Base-by-base conservation (phyloP, 2,797 vertebrate species). In the Spinus pinus region DNA sequence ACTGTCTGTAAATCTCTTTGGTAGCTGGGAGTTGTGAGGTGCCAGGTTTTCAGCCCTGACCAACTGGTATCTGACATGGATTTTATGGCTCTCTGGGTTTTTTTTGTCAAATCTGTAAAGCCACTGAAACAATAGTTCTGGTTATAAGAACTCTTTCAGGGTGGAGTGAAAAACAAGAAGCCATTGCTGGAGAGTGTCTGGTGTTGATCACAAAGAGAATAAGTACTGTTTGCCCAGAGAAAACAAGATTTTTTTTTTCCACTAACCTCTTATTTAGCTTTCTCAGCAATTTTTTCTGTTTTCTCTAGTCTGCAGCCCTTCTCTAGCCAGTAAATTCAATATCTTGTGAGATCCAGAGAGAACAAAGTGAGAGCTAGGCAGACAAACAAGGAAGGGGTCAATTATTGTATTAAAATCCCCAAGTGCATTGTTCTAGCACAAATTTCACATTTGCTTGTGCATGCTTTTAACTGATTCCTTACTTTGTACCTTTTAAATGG, bases 381-480 rank as follows among this genome's bases (percentile, higher is more conserved):
- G 91, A 91, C 92, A 96, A 96, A 96, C 75, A 92, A 77, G 93
- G 88, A 95, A 95, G 78, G 82, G 92, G 84, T 91, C 95, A 88
- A 93, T 95, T 95, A 94, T n/a, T 95, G 64, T 86, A 92, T 92
- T 94, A 88, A 93, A 96, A 97, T 94, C 93, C 94, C 91, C 94
- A 73, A 96, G 95, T 90, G 90, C 71, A 53, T 94, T 94, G 93
- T 96, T 96, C 88, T 94, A 96, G 95, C 91, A 96, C 73, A 96
- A 95, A 96, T 94, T 93, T 96, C 94, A 88, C 93, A 95, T 96
- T 96, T 90, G 90, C 73, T 94, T 84, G 86, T 0, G 41, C 93
- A 94, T 61, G 89, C 82, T 94, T 96, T 96, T 95, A 97, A 97
- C 93, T 85, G 91, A 94, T 95, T 97, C 95, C 89, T 93, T 93